Evolutionary conservation across 2,797 vertebrate genomes (phyloP), one percentile per base, ranked within the genome.

Genomic region (Botia kubotai): DNA sequence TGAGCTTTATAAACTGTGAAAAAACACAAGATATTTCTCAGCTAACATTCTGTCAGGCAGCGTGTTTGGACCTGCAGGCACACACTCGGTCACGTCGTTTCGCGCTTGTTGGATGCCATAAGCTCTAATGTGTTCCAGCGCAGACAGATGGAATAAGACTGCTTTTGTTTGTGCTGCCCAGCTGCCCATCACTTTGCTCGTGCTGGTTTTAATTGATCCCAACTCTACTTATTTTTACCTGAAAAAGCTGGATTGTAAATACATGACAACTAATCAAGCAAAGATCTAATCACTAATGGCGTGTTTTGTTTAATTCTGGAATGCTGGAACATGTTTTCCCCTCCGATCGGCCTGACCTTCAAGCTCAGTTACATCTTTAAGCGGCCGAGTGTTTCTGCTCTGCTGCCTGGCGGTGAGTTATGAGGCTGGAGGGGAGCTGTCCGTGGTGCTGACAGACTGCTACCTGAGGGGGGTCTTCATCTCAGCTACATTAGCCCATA

Each of bases 381-480:
- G 82, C 74, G 21, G 73, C 19, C 74, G 67, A 70, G 75, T 78
- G 80, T 80, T 83, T 77, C 79, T 10, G 68, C 82, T 46, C 79
- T 83, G 39, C 76, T 82, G 82, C 72, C 68, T 65, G 77, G 78
- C 76, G 71, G 81, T 81, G 81, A 82, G 83, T 86, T 86, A 82
- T 75, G 75, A 88, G 91, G 87, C 91, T 84, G 85, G 94, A 92
- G 93, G 94, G 91, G 94, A 90, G 93, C 93, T 91, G 90, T 92
- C 92, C 92, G 93, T 87, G 91, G 91, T 82, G 82, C 92, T 90
- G 94, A 94, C 95, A 96, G 95, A 94, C 95, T 95, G 95, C 87
- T 93, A 93, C 95, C 94, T 93, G 93, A 91, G 83, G 95, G 95
- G 95, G 95, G 95, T 93, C 92, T 92, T 90, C 91, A 93, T 92